Percentiles rank a stretch among this genome's conserved stretches.
Conservation (phyloP, 2,888 invertebrate genomes). For the Ophion slaviceki region DNA sequence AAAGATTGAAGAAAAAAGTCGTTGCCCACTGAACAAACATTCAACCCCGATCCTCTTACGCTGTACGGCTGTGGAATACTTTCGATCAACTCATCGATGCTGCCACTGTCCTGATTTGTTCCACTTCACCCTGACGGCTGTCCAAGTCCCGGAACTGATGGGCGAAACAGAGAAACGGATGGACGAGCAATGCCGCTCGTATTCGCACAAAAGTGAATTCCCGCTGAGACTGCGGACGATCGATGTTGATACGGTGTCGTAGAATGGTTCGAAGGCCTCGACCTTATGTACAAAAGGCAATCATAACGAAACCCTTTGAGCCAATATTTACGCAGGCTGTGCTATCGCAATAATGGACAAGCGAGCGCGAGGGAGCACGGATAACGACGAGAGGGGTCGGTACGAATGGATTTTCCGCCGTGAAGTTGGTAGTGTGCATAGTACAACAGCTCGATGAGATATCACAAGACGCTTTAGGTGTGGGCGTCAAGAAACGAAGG, state of each 20-base stretch:
- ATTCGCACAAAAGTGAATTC: constrained; percentile 27
- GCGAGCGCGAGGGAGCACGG: constrained; percentile 69
- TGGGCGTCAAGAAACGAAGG: constrained; percentile 43
- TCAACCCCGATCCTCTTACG: background rate
- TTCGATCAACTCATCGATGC: constrained; percentile 45
- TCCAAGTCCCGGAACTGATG: constrained; percentile 35
- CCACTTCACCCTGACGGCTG: constrained; percentile 45
- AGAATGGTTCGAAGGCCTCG: constrained; percentile 33
- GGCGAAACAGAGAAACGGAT: constrained; percentile 29
- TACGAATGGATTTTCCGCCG: constrained; percentile 7
- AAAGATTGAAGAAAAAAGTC: too few relatives aligned
- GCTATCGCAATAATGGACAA: constrained; percentile 79
- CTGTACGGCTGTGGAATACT: background rate
- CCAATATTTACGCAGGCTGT: constrained; percentile 80
- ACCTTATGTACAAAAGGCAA: constrained; percentile 76
- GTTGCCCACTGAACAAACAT: background rate
- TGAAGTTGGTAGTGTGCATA: constrained; percentile 8
- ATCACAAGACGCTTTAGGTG: constrained; percentile 35
- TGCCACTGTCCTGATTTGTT: constrained; percentile 9
- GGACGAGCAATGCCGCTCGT: background rate
- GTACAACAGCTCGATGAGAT: constrained; percentile 19
- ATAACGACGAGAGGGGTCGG: constrained; percentile 70
- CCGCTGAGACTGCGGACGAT: constrained; percentile 24
- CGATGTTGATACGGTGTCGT: constrained; percentile 16
- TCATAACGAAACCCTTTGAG: constrained; percentile 80